Conservation (phyloP, 2,888 invertebrate species). For the Andrena camellia region DNA sequence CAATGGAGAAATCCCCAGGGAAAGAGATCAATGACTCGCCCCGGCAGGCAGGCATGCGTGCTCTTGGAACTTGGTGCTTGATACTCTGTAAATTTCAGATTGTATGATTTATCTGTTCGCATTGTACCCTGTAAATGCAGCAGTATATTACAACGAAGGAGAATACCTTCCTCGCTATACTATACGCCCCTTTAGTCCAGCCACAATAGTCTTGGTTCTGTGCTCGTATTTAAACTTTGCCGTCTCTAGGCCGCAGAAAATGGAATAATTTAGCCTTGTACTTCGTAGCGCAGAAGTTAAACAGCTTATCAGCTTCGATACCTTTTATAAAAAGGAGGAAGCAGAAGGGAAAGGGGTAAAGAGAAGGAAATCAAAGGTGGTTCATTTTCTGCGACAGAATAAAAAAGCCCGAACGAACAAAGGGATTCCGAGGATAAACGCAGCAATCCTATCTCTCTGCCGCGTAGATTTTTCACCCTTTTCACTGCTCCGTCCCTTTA, state of each 20-base stretch:
- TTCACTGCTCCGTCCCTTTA: background rate
- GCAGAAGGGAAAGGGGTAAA: background rate
- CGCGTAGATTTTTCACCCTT: conserved; percentile 31
- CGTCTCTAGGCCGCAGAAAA: background rate
- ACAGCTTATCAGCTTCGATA: conserved; percentile 26
- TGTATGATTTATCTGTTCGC: background rate
- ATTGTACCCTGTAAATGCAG: background rate
- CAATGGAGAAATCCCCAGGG: conserved; percentile 26
- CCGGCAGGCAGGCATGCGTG: conserved; percentile 13
- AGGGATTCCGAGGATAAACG: conserved; percentile 58
- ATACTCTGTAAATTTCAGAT: conserved; percentile 24
- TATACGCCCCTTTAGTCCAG: too few relatives aligned
- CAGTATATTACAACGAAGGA: background rate
- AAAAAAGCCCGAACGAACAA: conserved; percentile 25
- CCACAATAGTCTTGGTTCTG: too few relatives aligned
- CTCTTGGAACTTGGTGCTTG: conserved; percentile 3
- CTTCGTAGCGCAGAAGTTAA: background rate
- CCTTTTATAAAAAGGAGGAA: background rate
- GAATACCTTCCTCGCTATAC: background rate
- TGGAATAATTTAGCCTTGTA: conserved; percentile 1
- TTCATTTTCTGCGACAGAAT: conserved; percentile 14
- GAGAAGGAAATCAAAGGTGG: conserved; percentile 20
- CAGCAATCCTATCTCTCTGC: conserved; percentile 42
- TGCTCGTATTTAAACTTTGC: background rate
- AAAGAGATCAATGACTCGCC: conserved; percentile 44